Evolutionary conservation across 2,797 vertebrate genomes (phyloP).

Genomic region (Melanotaenia pygmaea): DNA sequence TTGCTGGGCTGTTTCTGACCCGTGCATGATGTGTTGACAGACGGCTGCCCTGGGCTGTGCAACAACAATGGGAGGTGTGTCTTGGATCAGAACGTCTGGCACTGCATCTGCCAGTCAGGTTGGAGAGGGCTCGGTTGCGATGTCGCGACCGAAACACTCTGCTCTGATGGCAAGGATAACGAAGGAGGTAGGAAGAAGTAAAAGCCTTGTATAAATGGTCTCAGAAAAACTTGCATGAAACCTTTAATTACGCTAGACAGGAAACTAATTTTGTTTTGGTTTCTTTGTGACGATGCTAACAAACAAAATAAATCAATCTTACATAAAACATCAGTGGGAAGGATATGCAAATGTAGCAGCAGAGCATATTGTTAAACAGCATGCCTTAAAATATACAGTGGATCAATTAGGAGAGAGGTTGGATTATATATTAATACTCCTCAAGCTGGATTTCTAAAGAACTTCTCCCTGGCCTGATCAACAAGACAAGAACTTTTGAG

Average conservation of each 20-base stretch:
- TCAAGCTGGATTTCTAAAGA: constrained; percentile 16
- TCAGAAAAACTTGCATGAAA: constrained; percentile 1
- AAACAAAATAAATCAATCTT: constrained; percentile 77
- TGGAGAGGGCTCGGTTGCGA: constrained; percentile 98
- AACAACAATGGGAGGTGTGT: constrained; percentile 98
- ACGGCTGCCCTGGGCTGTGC: constrained; percentile 97
- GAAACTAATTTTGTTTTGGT: constrained; percentile 65
- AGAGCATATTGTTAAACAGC: constrained; percentile 64
- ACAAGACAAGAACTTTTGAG: constrained; percentile 28
- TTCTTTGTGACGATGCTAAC: constrained; percentile 64
- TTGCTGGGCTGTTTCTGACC: constrained; percentile 65
- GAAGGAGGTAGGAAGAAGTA: constrained; percentile 90
- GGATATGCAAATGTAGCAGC: constrained; percentile 61
- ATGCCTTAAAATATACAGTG: constrained; percentile 58
- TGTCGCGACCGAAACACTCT: constrained; percentile 97
- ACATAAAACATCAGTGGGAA: constrained; percentile 68
- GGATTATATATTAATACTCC: constrained; percentile 24
- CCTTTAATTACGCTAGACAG: constrained; percentile 36
- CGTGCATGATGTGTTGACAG: constrained; percentile 85
- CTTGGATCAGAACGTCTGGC: constrained; percentile 98
- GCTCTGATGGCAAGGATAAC: constrained; percentile 97
- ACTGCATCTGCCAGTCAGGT: constrained; percentile 96
- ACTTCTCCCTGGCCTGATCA: constrained; percentile 15
- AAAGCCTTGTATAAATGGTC: constrained; percentile 54
- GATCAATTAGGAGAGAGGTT: constrained; percentile 51